Evolutionary conservation across 1,140 invertebrate genomes (phyloP), one percentile per base, ranked within the genome.

Genomic region (Helicorthomorpha holstii): DNA sequence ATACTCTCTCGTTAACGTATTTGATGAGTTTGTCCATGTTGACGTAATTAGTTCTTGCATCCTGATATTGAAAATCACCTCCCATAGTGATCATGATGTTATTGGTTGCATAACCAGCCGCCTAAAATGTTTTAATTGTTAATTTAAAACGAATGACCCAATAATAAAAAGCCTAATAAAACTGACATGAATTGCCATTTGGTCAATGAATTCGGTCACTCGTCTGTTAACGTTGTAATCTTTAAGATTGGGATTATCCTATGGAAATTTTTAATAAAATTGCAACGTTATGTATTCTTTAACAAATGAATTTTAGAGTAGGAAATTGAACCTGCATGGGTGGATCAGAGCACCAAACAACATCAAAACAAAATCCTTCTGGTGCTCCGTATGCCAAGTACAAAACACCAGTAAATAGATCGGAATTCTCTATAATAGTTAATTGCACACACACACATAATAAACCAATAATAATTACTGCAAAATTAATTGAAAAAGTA

Each of bases 291-390:
- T n/a, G n/a, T n/a, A n/a, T n/a, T n/a, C n/a, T n/a, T n/a, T n/a
- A n/a, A n/a, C n/a, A n/a, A n/a, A n/a, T n/a, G n/a, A n/a, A n/a
- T n/a, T n/a, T n/a, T n/a, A n/a, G n/a, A 50, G 10, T 25, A n/a
- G 10, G 24, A 48, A 48, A 7, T 48, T 12, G 14, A 23, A 14
- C 47, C 10, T 48, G 49, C 46, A 3, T 83, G 25, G 87, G 79
- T 0, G 86, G 87, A 48, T 86, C 81, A 66, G 93, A 88, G 1
- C 62, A 57, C 61, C 90, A 93, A 1, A 82, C 66, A 0, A 83
- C 69, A 64, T 95, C 90, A 63, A 91, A 96, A 62, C 89, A 93
- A 66, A 89, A 94, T 0, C 85, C 87, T 3, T 76, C 72, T 1
- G 89, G 90, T 16, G 88, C 80, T 0, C 72, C 73, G 63, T 94